Evolutionary conservation across 2,113 vertebrate genomes (phyloP).

Genomic region (Aspiorhynchus laticeps): DNA sequence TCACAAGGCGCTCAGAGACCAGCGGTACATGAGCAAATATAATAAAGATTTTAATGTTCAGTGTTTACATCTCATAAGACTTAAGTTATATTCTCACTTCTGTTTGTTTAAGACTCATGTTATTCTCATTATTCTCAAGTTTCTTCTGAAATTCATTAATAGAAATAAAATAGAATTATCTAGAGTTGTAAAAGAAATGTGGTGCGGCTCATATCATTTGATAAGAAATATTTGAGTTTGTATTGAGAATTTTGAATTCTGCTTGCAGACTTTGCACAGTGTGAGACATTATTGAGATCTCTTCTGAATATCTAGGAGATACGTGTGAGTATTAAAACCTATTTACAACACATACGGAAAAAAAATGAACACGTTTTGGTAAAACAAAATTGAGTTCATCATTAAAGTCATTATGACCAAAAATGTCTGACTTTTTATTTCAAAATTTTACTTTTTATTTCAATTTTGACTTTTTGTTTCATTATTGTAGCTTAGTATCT

Average conservation of each 20-base stretch:
- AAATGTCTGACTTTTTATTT: not conserved
- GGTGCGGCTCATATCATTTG: not conserved
- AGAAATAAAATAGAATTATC: not conserved
- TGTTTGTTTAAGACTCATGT: not conserved
- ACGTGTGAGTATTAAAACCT: not conserved
- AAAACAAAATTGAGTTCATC: no score
- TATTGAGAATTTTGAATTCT: no score
- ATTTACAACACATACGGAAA: no score
- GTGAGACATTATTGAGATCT: not conserved
- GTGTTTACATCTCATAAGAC: not conserved
- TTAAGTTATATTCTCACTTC: not conserved
- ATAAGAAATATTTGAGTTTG: not conserved
- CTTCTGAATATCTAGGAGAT: not conserved
- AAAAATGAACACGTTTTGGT: no score
- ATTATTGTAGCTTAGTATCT: not conserved
- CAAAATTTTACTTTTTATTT: no score
- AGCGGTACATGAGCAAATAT: not conserved
- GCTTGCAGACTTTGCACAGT: not conserved
- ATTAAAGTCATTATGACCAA: not conserved
- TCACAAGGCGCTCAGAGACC: not conserved
- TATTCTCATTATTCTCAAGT: not conserved
- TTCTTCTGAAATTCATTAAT: not conserved
- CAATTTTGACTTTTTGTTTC: not conserved
- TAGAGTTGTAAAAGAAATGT: not conserved
- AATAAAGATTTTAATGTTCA: not conserved